These are phyloP conservation scores for Drosophila kambysellisi DNA, from an alignment of 2,888 invertebrate genomes.

Conservation along the genomic window DNA sequence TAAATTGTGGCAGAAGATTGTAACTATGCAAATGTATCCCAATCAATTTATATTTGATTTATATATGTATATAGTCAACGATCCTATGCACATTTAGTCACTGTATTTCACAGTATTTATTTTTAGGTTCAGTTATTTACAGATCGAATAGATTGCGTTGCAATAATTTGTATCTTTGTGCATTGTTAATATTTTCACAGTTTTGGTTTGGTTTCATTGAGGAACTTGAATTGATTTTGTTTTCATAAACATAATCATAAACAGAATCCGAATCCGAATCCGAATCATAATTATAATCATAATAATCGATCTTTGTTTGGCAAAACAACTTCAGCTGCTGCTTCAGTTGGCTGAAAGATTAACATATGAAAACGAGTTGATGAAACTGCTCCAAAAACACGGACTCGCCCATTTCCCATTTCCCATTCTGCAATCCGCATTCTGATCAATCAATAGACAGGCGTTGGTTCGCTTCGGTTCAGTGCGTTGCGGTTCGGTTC, in stretches of 20 bases:
- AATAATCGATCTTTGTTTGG: constrained; percentile 6
- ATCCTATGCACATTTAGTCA: not conserved
- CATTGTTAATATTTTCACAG: constrained; percentile 40
- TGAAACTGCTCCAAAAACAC: constrained; percentile 58
- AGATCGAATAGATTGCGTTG: not conserved
- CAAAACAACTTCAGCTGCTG: constrained; percentile 46
- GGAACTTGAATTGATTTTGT: constrained; percentile 13
- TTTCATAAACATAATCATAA: constrained; percentile 22
- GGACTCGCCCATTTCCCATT: constrained; percentile 45
- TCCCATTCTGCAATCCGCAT: constrained; percentile 2
- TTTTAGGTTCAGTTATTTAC: too few species aligned
- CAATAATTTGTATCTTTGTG: not conserved
- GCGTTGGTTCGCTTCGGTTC: constrained; percentile 1
- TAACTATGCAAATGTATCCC: too few species aligned
- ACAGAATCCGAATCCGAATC: constrained; percentile 16
- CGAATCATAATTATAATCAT: not conserved
- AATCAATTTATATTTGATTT: too few species aligned
- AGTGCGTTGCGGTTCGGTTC: constrained; percentile 12
- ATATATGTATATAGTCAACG: not conserved
- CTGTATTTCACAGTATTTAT: not conserved
- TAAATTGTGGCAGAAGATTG: not conserved
- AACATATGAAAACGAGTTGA: constrained; percentile 66
- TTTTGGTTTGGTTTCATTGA: constrained; percentile 23
- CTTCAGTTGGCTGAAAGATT: constrained; percentile 27
- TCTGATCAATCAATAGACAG: constrained; percentile 67